phyloP scores from a whole-genome alignment of 2,797 vertebrate species.

The Arrhamphus sclerolepis region DNA sequence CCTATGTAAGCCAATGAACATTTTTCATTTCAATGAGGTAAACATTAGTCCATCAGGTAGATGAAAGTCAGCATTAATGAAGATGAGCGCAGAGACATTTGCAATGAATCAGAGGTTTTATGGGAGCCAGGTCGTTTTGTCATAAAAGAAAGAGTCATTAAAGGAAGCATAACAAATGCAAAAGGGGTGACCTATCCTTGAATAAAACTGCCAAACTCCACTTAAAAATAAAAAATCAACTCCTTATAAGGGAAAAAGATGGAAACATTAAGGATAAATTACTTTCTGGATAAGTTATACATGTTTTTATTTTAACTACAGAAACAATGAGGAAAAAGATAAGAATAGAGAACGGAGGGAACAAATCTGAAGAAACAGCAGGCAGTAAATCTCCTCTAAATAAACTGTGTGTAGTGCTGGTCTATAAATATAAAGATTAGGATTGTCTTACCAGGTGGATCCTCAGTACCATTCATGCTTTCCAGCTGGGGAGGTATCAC shows the following conservation, averaged over 20 bases:
- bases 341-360: not conserved
- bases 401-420: slow-evolving; percentile 47
- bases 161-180: slow-evolving; percentile 7
- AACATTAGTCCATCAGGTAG: slow-evolving; percentile 24
- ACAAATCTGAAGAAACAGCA: slow-evolving; percentile 17
- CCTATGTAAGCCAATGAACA: slow-evolving; percentile 18
- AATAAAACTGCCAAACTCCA: too few relatives aligned
- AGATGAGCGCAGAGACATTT: slow-evolving; percentile 21
- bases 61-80: slow-evolving; percentile 28
- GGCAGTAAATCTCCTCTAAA: slow-evolving; percentile 45
- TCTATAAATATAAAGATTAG: slow-evolving; percentile 64
- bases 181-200: not conserved
- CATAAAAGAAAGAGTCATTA: slow-evolving; percentile 14
- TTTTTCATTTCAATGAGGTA: slow-evolving; percentile 29
- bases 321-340: slow-evolving; percentile 41
- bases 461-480: slow-evolving; percentile 53
- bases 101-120: slow-evolving; percentile 29
- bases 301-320: slow-evolving; percentile 18
- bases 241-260: not conserved
- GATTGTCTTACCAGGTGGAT: slow-evolving; percentile 72
- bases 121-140: slow-evolving; percentile 16
- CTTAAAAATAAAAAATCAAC: too few relatives aligned
- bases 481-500: slow-evolving; percentile 49
- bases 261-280: not conserved
- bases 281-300: not conserved